phyloP scores from a whole-genome alignment of 2,113 vertebrate species.

The Hyperopisus bebe region DNA sequence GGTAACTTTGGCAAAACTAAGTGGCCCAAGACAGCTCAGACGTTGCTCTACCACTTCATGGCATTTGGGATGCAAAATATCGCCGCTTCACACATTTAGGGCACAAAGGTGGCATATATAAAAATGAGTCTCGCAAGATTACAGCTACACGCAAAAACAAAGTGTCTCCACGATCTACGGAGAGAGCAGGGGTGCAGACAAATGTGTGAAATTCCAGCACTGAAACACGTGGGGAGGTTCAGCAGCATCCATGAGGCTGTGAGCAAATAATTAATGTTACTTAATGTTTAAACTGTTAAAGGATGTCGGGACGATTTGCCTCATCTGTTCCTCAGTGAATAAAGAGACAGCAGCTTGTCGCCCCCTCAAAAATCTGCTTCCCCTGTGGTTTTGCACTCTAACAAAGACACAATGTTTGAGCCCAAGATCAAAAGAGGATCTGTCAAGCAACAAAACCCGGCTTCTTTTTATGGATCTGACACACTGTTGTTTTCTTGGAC shows the following conservation, averaged over 20 bases:
- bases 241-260: neutral
- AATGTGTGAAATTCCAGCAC: neutral
- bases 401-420: neutral
- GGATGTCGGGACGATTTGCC: neutral
- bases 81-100: conserved; percentile 6
- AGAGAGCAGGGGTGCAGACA: neutral
- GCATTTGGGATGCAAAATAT: conserved; percentile 18
- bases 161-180: neutral
- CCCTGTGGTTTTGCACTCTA: neutral
- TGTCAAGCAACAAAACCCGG: neutral
- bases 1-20: neutral
- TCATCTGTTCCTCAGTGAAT: neutral
- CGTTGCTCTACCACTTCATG: neutral
- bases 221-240: neutral
- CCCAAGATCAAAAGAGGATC: conserved; percentile 16
- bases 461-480: conserved; percentile 21
- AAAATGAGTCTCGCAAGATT: neutral
- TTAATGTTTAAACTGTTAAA: neutral
- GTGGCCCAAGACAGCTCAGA: neutral
- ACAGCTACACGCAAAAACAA: neutral
- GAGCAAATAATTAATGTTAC: neutral
- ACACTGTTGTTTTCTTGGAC: conserved; percentile 9
- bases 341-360: neutral
- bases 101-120: neutral
- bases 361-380: neutral